Percentiles rank a stretch among this genome's conserved stretches.
Evolutionary conservation across 1,140 invertebrate species (phyloP).

Genomic region (Ceratosolen fusciceps): DNA sequence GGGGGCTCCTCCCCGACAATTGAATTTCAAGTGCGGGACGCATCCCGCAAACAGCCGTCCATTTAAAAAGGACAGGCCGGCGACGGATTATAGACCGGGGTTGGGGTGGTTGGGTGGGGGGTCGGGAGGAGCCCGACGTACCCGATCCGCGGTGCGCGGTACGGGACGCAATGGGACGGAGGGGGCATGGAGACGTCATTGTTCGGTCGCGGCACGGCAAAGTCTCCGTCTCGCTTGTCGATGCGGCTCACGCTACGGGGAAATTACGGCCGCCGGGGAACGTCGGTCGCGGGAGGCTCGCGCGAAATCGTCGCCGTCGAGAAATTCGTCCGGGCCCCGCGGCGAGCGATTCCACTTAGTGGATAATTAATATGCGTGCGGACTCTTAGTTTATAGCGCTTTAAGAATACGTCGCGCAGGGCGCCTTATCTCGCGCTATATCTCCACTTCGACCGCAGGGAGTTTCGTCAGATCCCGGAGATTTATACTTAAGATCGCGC

Average conservation of each 20-base stretch:
- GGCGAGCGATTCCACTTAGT: slow-evolving; percentile 1
- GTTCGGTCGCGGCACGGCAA: slow-evolving; percentile 5
- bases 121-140: too few relatives aligned
- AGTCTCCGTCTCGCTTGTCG: background rate
- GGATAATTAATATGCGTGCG: slow-evolving; percentile 41
- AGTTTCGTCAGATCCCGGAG: slow-evolving; percentile 38
- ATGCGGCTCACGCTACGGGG: slow-evolving; percentile 21
- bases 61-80: background rate
- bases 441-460: slow-evolving; percentile 28
- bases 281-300: background rate
- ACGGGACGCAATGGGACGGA: too few relatives aligned
- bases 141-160: too few relatives aligned
- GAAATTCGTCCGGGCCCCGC: background rate
- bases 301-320: background rate
- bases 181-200: slow-evolving; percentile 10
- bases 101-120: too few relatives aligned
- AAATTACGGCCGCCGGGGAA: background rate
- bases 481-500: slow-evolving; percentile 47
- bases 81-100: too few relatives aligned
- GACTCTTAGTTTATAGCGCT: slow-evolving; percentile 7
- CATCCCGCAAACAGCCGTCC: slow-evolving; percentile 5
- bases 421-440: slow-evolving; percentile 43
- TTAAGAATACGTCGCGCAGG: background rate
- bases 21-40: slow-evolving; percentile 30
- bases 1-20: slow-evolving; percentile 32